These are phyloP conservation scores for Aspiorhynchus laticeps DNA, from an alignment of 2,113 vertebrate genomes.

Conservation along the genomic window DNA sequence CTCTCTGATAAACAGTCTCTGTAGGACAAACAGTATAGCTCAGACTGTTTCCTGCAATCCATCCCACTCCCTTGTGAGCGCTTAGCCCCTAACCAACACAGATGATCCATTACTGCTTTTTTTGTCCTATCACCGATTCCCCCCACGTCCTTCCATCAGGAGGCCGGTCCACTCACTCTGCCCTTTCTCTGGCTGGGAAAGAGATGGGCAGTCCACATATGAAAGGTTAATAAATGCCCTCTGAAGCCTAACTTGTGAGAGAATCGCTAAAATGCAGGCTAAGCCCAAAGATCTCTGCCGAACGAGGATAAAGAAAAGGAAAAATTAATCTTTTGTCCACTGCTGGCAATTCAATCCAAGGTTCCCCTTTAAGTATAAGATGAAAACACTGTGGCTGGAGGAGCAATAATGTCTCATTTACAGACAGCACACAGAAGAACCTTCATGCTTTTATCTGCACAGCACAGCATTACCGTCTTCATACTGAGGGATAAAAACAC, in stretches of 20 bases:
- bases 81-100: slow-evolving; percentile 26
- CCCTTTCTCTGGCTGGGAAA: slow-evolving; percentile 21
- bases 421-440: slow-evolving; percentile 14
- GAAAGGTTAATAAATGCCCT: slow-evolving; percentile 44
- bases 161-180: slow-evolving; percentile 18
- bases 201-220: slow-evolving; percentile 32
- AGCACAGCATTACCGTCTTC: neutral
- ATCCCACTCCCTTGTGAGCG: slow-evolving; percentile 18
- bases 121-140: neutral
- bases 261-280: slow-evolving; percentile 23
- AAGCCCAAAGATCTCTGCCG: neutral
- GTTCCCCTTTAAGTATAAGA: slow-evolving; percentile 33
- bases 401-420: slow-evolving; percentile 35
- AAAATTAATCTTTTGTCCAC: slow-evolving; percentile 47
- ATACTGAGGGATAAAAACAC: slow-evolving; percentile 17
- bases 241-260: slow-evolving; percentile 39
- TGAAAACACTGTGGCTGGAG: slow-evolving; percentile 32
- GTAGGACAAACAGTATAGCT: slow-evolving; percentile 28
- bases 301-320: slow-evolving; percentile 19
- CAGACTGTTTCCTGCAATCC: slow-evolving; percentile 23
- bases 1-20: slow-evolving; percentile 27
- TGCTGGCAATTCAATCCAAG: slow-evolving; percentile 49
- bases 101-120: neutral
- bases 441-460: slow-evolving; percentile 37
- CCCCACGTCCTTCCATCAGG: slow-evolving; percentile 20